Conservation (phyloP, 2,888 invertebrate genomes). For the Oithona nana region DNA sequence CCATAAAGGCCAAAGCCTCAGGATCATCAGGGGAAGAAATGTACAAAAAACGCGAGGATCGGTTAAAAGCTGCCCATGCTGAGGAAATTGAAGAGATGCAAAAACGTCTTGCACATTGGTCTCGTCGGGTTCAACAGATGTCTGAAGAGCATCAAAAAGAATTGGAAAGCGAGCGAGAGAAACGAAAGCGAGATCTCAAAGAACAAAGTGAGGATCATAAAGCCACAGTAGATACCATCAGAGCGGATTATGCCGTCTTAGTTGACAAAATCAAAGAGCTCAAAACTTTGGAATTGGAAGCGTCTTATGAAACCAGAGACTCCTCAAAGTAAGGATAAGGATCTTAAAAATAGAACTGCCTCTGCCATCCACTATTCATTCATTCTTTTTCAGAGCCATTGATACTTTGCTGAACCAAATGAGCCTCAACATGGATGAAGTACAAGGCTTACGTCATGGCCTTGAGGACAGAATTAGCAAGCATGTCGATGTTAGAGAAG, state of each 20-base stretch:
- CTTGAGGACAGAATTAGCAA: background rate
- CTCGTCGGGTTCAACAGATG: background rate
- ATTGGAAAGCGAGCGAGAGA: background rate
- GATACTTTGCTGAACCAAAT: background rate
- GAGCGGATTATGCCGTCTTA: background rate
- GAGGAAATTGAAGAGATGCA: slow-evolving; percentile 18
- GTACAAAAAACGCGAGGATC: slow-evolving; percentile 6
- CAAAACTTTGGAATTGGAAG: background rate
- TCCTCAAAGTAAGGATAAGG: background rate
- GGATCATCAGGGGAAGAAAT: no score
- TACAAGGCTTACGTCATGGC: background rate
- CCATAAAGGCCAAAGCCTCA: no score
- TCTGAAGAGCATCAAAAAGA: background rate
- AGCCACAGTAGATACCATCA: background rate
- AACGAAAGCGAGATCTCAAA: background rate
- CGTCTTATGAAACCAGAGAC: background rate
- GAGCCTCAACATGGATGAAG: background rate
- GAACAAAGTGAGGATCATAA: background rate
- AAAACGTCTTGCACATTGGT: background rate
- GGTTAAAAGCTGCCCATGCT: slow-evolving; percentile 19
- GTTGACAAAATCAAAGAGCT: background rate
- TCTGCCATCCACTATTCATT: background rate
- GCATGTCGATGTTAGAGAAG: background rate
- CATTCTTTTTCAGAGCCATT: background rate
- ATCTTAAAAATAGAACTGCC: background rate